Evolutionary conservation across 2,797 vertebrate species (phyloP), one percentile per base, ranked within the genome.

Genomic region (Enteromius paludinosus): DNA sequence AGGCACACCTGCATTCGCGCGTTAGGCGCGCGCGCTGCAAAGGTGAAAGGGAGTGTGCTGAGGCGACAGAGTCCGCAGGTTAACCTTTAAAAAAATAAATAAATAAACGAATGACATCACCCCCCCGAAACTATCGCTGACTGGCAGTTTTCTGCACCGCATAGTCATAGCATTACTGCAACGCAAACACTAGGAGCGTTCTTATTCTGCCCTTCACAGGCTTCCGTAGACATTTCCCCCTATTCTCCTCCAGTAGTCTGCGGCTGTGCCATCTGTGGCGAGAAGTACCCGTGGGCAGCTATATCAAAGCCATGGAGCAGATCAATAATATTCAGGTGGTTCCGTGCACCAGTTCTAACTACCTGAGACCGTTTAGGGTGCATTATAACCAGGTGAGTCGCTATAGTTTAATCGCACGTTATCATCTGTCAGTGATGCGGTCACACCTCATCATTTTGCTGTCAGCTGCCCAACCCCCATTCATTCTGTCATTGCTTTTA

Each of bases 301-400:
- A 77, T 78, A 86, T 88, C 69, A 78, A n/a, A 91, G 89, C 86
- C 66, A 95, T 95, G 95, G 95, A 96, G 90, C 93, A 95, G 86
- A 94, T 95, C 35, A 96, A 94, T 85, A 95, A 94, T 82, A 89
- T 97, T 87, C 91, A 93, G 84, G 87, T 97, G 20, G 93, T 92
- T 81, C 95, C 96, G 35, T 97, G 96, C 93, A 89, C 92, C 88
- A 93, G 93, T 84, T 97, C 96, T 76, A 90, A 93, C 74, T 97
- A 96, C 66, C 87, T 97, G 89, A 95, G 94, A 85, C 96, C 96
- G 54, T 93, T 96, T 88, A 92, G 95, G 88, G 94, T 95, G 79
- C 92, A 92, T 78, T 95, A 95, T 52, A 95, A 90, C 87, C 94
- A 95, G 94, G 94, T 96, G 93, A 94, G 94, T 87, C 25, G 74